Evolutionary conservation across 2,113 vertebrate species (phyloP), one percentile per base, ranked within the genome.

Genomic region (Tamias sibiricus): DNA sequence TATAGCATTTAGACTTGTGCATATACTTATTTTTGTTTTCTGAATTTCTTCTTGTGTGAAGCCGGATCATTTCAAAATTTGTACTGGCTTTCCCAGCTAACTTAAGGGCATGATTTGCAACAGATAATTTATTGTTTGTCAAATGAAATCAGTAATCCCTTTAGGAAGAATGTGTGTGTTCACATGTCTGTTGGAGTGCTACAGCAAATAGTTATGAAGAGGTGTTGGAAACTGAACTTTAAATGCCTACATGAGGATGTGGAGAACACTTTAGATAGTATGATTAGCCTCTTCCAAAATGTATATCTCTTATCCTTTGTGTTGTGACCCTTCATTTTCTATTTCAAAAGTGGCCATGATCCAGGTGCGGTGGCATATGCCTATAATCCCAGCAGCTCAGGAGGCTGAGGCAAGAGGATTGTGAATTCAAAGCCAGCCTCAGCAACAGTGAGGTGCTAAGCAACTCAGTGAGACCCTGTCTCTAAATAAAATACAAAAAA

Each of bases 11-110:
- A 85, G 66, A 88, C 24, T 79, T 52, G 17, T 37, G 24, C 28
- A 81, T 92, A 96, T 92, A 80, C 57, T 93, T 92, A 79, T 96
- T 90, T 86, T 96, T 92, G 57, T 90, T 87, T 93, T 90, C 57
- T 42, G 28, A 40, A 87, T 84, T 92, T 87, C 42, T 95, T 93
- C n/a, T 92, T 95, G 83, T 68, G 74, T 80, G 87, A 97, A 92
- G 20, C 57, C 22, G 66, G 14, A 82, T 80, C 88, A 75, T 80
- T 95, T 84, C 30, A 82, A 95, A 88, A 86, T 14, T 35, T 92
- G 59, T 86, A 35, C 88, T 97, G 69, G 71, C 66, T 92, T 95
- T 89, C 42, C 44, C 71, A 42, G 79, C 37, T 91, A 42, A 89
- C 11, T 89, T 89, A 94, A 94, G 40, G 59, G 44, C 76, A 68